Base-by-base conservation (phyloP, 2,888 invertebrate species). In the Volucella zonaria region DNA sequence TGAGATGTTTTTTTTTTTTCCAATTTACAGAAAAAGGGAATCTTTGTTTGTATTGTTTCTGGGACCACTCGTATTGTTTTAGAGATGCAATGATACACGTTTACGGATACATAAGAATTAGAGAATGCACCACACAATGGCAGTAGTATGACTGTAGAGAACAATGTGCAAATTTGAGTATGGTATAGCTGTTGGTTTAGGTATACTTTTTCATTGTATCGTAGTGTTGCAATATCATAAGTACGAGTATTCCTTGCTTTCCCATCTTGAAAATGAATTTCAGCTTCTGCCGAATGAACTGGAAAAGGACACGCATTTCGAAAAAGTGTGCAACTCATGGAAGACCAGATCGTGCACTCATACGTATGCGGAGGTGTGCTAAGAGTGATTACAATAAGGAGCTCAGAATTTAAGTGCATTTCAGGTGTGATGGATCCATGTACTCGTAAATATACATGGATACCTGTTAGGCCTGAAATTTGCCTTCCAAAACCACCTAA, bases 1-100 rank as follows among this genome's bases (percentile, higher is more conserved):
- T 59, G 52, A 52, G 38, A 23, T 23, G 1, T 18, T 18, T 18
- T 23, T 1, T 23, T 23, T 23, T 67, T 59, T 76, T 67, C 45
- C 59, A 67, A 51, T 67, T 59, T 51, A 66, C 18, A 18, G 10
- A 51, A 47, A 56, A 18, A 47, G 64, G 40, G 8, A 52, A 18
- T 18, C 15, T 11, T 52, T 52, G 52, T 52, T 31, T 31, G 31
- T 31, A 31, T 6, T 31, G 31, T 31, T 31, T 31, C 31, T 31
- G 31, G 31, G 3, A 31, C 31, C 6, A 1, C 1, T 31, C 31
- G 6, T 31, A 6, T 31, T 4, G 31, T 31, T 31, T 31, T 4
- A 23, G 3, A 23, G 23, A 23, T 23, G 3, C 23, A 23, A 4
- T 23, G 6, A 31, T 31, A 31, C 31, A 31, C 31, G 31, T 31